These are phyloP conservation scores for Hydrotaea cyrtoneurina DNA, from an alignment of 2,888 invertebrate species.

Conservation along the genomic window DNA sequence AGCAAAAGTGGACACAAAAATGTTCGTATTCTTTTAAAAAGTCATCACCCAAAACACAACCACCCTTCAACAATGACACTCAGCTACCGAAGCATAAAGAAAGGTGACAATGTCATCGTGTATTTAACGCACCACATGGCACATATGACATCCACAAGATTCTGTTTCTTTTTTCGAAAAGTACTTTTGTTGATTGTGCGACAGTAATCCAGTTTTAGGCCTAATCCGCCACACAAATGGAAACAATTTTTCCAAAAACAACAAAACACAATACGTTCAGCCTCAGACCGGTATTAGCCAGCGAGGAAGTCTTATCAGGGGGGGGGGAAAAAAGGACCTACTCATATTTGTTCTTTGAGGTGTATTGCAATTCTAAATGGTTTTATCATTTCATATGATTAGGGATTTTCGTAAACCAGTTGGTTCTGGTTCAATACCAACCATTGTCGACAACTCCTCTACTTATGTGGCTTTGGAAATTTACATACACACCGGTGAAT, in stretches of 20 bases:
- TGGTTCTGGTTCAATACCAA: background rate
- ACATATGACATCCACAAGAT: constrained; percentile 36
- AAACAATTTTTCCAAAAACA: constrained; percentile 7
- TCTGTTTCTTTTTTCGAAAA: too few species aligned
- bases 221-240: constrained; percentile 32
- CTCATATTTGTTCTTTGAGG: background rate
- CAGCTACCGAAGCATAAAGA: constrained; percentile 12
- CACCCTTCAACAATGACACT: constrained; percentile 41
- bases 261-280: constrained; percentile 10
- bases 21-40: background rate
- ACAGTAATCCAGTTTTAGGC: constrained; percentile 35
- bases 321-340: background rate
- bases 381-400: constrained; percentile 37
- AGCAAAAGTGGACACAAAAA: too few species aligned
- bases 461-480: background rate
- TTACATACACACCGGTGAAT: constrained; percentile 3
- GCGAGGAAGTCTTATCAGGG: background rate
- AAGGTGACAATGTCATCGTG: constrained; percentile 67
- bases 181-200: constrained; percentile 45
- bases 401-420: constrained; percentile 36
- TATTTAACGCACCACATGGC: constrained; percentile 66
- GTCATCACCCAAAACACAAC: background rate
- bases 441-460: background rate
- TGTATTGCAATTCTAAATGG: constrained; percentile 57
- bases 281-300: background rate